Percentiles rank a stretch among this genome's conserved stretches.
Evolutionary conservation across 2,888 invertebrate species (phyloP).

Genomic region (Deilephila porcellus): DNA sequence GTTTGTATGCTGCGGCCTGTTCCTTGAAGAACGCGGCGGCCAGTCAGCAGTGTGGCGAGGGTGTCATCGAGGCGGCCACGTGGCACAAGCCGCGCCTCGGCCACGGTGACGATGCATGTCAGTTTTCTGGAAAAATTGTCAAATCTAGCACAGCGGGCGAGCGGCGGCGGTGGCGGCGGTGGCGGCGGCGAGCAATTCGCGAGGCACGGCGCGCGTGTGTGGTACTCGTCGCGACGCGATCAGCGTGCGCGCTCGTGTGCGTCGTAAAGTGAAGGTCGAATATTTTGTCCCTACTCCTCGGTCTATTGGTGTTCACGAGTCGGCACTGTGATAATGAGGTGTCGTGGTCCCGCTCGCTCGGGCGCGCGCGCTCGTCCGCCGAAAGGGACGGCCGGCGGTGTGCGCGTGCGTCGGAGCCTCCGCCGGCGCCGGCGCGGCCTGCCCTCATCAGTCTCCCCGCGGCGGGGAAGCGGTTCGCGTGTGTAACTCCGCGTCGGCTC

Average conservation of each 20-base stretch:
- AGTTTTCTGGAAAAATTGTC: constrained; percentile 83
- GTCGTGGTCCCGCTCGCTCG: constrained; percentile 74
- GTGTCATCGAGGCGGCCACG: constrained; percentile 58
- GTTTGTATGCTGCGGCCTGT: constrained; percentile 22
- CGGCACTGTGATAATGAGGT: constrained; percentile 80
- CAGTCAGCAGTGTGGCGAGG: constrained; percentile 32
- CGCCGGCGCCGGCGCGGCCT: constrained; percentile 81
- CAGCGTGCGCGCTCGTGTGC: constrained; percentile 71
- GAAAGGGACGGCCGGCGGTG: constrained; percentile 74
- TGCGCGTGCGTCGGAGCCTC: constrained; percentile 80
- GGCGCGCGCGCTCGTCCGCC: constrained; percentile 46
- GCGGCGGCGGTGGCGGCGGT: constrained; percentile 52
- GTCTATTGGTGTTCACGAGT: constrained; percentile 84
- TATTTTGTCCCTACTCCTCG: constrained; percentile 83
- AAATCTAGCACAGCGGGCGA: constrained; percentile 77
- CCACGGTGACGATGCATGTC: constrained; percentile 77
- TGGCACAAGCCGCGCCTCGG: constrained; percentile 65
- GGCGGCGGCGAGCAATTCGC: constrained; percentile 70
- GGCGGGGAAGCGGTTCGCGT: constrained; percentile 82
- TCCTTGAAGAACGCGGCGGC: constrained; percentile 4
- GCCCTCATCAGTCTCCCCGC: constrained; percentile 84
- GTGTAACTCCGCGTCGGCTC: constrained; percentile 73
- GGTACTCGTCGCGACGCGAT: constrained; percentile 67
- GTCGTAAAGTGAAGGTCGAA: constrained; percentile 84
- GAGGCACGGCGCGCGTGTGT: constrained; percentile 64